Percentiles rank a stretch among this genome's conserved stretches.
Conservation (phyloP, 1,140 invertebrate genomes). For the Drosophila varians region DNA sequence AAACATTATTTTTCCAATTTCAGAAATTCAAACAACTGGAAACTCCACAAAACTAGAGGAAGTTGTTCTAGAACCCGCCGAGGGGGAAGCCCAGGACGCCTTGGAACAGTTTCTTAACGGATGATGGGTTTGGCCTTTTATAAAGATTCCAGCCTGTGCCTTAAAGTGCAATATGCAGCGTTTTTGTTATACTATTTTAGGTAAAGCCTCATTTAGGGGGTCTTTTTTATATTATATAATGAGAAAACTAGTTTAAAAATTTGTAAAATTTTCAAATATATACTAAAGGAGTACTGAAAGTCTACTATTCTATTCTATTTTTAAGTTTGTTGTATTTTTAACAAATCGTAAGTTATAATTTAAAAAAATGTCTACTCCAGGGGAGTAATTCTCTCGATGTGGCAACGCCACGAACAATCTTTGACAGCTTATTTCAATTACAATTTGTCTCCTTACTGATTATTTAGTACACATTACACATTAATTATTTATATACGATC, state of each 20-base stretch:
- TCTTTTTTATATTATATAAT: background rate
- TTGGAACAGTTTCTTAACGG: conserved; percentile 85
- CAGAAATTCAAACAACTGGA: conserved; percentile 51
- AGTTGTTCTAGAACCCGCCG: conserved; percentile 84
- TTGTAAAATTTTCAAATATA: background rate
- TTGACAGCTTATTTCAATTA: background rate
- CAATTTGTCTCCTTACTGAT: background rate
- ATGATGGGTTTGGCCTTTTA: conserved; percentile 26
- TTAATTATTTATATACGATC: background rate
- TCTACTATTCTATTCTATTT: too few relatives aligned
- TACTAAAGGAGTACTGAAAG: background rate
- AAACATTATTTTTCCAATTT: background rate
- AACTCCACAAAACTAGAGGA: conserved; percentile 83
- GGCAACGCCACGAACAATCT: background rate
- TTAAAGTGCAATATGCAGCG: conserved; percentile 43
- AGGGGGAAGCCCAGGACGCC: conserved; percentile 84
- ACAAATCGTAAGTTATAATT: too few relatives aligned
- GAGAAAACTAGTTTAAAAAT: background rate
- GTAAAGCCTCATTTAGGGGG: background rate
- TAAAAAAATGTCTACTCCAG: too few relatives aligned
- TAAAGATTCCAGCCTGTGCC: conserved; percentile 27
- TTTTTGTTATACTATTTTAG: conserved; percentile 13
- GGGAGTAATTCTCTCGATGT: background rate
- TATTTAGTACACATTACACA: background rate
- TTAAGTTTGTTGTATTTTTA: background rate